phyloP scores from a whole-genome alignment of 2,113 vertebrate genomes.

The Prinia subflava region DNA sequence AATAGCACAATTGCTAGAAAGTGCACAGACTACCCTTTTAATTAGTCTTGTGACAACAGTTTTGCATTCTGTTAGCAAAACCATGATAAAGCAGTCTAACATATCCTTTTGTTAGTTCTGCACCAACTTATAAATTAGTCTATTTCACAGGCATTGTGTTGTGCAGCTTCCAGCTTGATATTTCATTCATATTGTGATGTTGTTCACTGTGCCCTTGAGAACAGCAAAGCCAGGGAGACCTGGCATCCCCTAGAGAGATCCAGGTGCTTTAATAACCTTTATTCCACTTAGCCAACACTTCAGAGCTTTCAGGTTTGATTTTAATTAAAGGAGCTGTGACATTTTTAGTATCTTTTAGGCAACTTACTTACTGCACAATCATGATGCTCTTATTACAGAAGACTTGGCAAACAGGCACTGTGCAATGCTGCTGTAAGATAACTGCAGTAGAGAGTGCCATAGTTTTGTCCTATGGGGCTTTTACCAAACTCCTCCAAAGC shows the following conservation, averaged over 20 bases:
- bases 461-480: neutral
- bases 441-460: neutral
- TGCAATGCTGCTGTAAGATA: neutral
- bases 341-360: neutral
- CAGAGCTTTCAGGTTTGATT: neutral
- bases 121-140: neutral
- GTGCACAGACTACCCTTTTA: neutral
- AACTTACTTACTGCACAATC: neutral
- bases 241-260: neutral
- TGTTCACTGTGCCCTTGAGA: neutral
- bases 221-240: neutral
- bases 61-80: neutral
- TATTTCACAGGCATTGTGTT: neutral
- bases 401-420: neutral
- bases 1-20: neutral
- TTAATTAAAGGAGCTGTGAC: neutral
- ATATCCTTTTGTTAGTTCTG: neutral
- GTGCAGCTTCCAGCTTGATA: neutral
- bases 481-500: neutral
- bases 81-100: neutral
- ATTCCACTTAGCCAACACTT: neutral
- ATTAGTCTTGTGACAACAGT: neutral
- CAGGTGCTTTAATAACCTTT: neutral
- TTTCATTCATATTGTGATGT: neutral
- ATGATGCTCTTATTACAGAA: neutral